Conservation (phyloP, 2,113 vertebrate species). For the Pollimyrus isidori region DNA sequence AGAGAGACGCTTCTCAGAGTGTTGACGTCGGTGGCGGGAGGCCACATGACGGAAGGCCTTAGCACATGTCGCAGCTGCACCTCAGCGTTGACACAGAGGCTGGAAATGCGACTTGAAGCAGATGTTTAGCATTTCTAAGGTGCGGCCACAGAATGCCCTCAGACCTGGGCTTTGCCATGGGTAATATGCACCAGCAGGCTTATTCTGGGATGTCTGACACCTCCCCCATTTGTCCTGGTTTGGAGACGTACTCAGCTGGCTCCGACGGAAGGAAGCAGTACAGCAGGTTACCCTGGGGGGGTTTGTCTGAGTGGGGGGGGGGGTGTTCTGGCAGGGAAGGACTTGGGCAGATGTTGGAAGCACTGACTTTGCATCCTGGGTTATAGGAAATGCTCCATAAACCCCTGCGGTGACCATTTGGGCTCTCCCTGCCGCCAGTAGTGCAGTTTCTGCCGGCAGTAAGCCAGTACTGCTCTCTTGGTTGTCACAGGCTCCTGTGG, state of each 20-base stretch:
- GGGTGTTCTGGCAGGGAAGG: neutral
- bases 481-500: neutral
- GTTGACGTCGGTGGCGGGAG: neutral
- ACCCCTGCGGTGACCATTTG: neutral
- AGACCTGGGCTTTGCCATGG: neutral
- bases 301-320: neutral
- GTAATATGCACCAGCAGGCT: neutral
- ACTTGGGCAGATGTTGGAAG: neutral
- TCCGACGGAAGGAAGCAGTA: neutral
- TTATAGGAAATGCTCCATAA: neutral
- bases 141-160: neutral
- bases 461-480: neutral
- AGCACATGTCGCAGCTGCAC: neutral
- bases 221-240: neutral
- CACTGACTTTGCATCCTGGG: neutral
- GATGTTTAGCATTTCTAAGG: neutral
- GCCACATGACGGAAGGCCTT: neutral
- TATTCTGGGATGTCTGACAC: neutral
- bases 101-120: neutral
- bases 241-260: neutral
- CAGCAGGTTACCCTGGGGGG: neutral
- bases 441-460: neutral
- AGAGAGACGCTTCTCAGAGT: neutral
- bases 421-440: neutral
- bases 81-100: neutral